Evolutionary conservation across 2,797 vertebrate genomes (phyloP).

Genomic region (Silurus lanzhouensis): DNA sequence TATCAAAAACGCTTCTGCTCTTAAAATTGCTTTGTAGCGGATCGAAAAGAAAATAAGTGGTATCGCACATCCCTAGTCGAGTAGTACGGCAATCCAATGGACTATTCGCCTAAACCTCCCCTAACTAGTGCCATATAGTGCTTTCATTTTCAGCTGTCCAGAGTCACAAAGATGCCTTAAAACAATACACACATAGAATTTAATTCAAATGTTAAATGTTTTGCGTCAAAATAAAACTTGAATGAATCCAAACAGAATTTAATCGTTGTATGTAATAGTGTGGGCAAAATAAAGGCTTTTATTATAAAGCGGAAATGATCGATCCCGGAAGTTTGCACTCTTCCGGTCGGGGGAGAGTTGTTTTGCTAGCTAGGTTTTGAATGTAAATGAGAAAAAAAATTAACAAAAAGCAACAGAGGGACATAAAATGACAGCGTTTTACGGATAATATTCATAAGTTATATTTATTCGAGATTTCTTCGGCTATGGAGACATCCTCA

Average conservation of each 20-base stretch:
- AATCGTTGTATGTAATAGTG: no score
- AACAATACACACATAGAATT: not conserved
- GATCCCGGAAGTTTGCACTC: not conserved
- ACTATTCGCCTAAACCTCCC: not conserved
- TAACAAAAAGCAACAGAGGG: not conserved
- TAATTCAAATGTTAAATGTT: not conserved
- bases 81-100: not conserved
- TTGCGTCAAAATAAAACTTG: no score
- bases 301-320: slow-evolving; percentile 1
- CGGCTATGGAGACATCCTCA: slow-evolving; percentile 46
- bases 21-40: no score
- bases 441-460: not conserved
- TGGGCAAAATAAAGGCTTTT: slow-evolving; percentile 11
- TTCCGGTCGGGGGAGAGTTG: not conserved
- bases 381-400: not conserved
- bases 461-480: not conserved
- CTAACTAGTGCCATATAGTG: slow-evolving; percentile 23
- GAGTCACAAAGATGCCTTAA: no score
- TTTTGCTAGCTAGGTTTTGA: not conserved
- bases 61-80: no score
- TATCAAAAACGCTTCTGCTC: no score
- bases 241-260: no score
- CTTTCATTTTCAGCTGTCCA: not conserved
- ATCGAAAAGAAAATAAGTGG: no score
- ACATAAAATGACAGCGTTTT: not conserved